These are phyloP conservation scores for Magallana nippona DNA, from an alignment of 2,888 invertebrate species.

Conservation along the genomic window DNA sequence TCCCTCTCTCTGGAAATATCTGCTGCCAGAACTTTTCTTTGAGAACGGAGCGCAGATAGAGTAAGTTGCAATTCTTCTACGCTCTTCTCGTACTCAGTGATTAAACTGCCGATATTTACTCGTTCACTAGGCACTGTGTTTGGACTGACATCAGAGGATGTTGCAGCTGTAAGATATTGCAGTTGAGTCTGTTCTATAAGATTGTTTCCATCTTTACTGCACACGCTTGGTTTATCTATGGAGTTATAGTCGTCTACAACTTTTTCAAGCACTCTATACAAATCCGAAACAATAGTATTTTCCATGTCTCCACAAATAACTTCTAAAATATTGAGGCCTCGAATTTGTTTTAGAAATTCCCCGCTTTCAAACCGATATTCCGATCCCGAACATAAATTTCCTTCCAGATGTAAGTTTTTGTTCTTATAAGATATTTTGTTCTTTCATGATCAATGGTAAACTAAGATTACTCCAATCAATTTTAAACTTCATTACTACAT, in stretches of 20 bases:
- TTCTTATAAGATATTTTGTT: background rate
- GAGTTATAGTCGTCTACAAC: background rate
- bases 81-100: slow-evolving; percentile 42
- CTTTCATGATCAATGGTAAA: too few species aligned
- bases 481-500: too few species aligned
- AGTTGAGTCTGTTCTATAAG: background rate
- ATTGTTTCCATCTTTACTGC: background rate
- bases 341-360: background rate
- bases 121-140: background rate
- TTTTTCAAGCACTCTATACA: background rate
- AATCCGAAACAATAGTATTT: background rate
- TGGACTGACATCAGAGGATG: background rate
- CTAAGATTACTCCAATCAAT: too few species aligned
- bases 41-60: slow-evolving; percentile 38
- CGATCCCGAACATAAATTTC: slow-evolving; percentile 12
- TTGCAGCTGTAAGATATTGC: slow-evolving; percentile 3
- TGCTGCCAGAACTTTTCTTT: slow-evolving; percentile 41
- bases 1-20: slow-evolving; percentile 44
- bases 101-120: background rate
- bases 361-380: background rate
- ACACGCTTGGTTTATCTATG: background rate
- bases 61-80: slow-evolving; percentile 46
- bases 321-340: background rate
- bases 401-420: background rate
- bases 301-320: background rate